Evolutionary conservation across 2,113 vertebrate genomes (phyloP).

Genomic region (Tonatia bakeri): DNA sequence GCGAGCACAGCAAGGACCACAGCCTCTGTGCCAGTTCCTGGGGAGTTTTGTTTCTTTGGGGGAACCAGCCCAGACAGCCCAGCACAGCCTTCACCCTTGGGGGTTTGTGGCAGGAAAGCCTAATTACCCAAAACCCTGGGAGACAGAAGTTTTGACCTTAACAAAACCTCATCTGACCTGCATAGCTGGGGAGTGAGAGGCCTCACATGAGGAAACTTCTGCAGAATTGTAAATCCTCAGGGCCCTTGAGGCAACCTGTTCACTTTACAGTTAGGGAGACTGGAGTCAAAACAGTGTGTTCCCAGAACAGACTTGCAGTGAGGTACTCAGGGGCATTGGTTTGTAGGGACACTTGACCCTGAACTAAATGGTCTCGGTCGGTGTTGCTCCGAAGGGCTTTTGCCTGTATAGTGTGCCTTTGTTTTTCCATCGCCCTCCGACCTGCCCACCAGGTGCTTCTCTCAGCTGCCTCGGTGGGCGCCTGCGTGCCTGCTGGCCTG

Average conservation of each 20-base stretch:
- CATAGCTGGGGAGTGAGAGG: neutral
- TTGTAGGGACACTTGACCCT: neutral
- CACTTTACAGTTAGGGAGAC: neutral
- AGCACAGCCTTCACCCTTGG: neutral
- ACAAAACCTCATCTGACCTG: conserved; percentile 7
- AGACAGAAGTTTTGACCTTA: neutral
- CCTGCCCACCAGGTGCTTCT: neutral
- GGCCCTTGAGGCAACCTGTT: neutral
- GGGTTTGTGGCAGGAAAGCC: neutral
- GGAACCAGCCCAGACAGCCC: neutral
- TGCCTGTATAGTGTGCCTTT: neutral
- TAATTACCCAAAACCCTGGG: neutral
- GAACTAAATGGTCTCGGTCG: neutral
- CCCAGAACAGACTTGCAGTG: neutral
- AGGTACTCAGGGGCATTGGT: neutral
- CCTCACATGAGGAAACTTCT: neutral
- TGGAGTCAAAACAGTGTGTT: neutral
- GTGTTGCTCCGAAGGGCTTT: neutral
- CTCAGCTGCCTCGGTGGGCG: neutral
- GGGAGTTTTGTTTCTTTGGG: conserved; percentile 4
- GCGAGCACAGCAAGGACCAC: neutral
- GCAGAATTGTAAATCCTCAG: neutral
- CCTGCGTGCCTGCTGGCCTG: neutral
- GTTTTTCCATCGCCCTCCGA: neutral
- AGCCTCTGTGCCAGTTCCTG: neutral